Percentiles rank a stretch among this genome's conserved stretches.
phyloP scores from a whole-genome alignment of 1,140 invertebrate genomes.

The Drosophila orosa region DNA sequence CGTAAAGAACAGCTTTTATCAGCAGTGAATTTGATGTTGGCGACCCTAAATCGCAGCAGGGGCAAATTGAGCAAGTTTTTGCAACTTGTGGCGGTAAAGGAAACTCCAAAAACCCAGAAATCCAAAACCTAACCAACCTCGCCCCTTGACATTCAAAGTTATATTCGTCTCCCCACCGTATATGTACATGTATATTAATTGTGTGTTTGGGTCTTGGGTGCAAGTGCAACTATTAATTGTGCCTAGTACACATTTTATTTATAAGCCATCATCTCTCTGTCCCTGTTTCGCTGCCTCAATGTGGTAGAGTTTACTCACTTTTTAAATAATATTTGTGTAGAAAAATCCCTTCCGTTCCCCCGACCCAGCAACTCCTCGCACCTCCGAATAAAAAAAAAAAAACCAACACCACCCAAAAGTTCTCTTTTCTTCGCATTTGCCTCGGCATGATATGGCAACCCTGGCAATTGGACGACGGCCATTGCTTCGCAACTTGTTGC shows the following conservation, averaged over 20 bases:
- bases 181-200: conserved; percentile 63
- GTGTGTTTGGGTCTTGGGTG: conserved; percentile 56
- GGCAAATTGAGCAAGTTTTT: conserved; percentile 81
- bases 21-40: conserved; percentile 77
- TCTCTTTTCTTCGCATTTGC: conserved; percentile 34
- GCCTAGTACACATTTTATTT: conserved; percentile 79
- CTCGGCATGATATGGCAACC: conserved; percentile 67
- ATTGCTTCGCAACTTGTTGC: conserved; percentile 80
- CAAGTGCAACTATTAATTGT: conserved; percentile 72
- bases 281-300: conserved; percentile 24
- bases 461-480: conserved; percentile 64
- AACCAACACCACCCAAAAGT: conserved; percentile 44
- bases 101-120: conserved; percentile 11
- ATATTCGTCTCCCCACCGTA: conserved; percentile 34
- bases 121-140: conserved; percentile 30
- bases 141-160: conserved; percentile 62
- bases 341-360: conserved; percentile 18
- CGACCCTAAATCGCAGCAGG: conserved; percentile 77
- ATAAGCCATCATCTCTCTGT: conserved; percentile 44
- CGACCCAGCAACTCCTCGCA: conserved; percentile 9
- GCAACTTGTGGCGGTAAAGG: conserved; percentile 80
- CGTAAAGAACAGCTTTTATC: conserved; percentile 73
- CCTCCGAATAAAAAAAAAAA: conserved; percentile 11
- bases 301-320: conserved; percentile 30
- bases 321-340: conserved; percentile 60